Evolutionary conservation across 2,888 invertebrate species (phyloP), one percentile per base, ranked within the genome.

Genomic region (Theristus sp.): DNA sequence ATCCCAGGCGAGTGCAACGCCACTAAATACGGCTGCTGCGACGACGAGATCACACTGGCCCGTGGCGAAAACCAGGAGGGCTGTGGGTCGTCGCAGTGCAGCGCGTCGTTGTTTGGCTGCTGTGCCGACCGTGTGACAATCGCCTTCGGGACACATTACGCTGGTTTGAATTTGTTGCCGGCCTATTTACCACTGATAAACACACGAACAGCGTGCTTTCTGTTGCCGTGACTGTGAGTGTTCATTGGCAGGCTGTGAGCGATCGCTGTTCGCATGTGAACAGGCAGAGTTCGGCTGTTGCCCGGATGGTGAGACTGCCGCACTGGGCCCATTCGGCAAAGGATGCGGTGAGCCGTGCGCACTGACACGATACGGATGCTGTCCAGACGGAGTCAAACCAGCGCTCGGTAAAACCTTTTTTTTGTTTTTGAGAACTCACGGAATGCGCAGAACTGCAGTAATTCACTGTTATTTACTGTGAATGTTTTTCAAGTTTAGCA

Each of bases 271-370:
- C 68, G 69, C 71, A 49, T 80, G 80, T 65, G 72, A 72, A 30
- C 65, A 65, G 22, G 73, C 84, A n/a, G 78, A 80, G 0, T 84
- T 82, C 73, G 93, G 93, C 3, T 94, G 94, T 73, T 94, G 94
- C 70, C 81, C 82, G 1, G 91, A 94, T 72, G 82, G 82, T 1
- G 76, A 81, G 66, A 88, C 87, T 0, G 84, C 89, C 0, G 88
- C 93, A 1, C 87, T 88, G 70, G 93, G 93, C 1, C 83, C 83
- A 1, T 82, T 82, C 65, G 77, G 80, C 56, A 86, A 87, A 73
- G 93, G 72, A 54, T 73, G 73, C 62, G 72, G 70, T 28, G 70
- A 69, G 60, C 66, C 67, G 64, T 72, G 73, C 58, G 65, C 72
- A 58, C 63, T 70, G 56, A 72, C 73, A 63, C 70, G 70, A 66